These are phyloP conservation scores for Ophion costatus DNA, from an alignment of 2,888 invertebrate species.

Conservation along the genomic window DNA sequence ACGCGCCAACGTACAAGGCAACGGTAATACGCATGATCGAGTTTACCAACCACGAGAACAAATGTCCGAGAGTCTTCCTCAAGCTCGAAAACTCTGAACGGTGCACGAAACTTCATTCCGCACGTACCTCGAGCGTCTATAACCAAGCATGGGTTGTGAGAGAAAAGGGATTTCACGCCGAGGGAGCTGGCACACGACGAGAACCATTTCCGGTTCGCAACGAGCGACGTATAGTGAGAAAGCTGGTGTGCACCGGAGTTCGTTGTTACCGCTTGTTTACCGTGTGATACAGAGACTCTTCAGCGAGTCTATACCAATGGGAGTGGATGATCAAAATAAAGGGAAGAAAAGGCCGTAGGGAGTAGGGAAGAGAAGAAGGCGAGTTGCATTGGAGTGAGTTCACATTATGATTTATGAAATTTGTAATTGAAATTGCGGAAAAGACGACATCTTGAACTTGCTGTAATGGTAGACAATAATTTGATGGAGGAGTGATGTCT, in stretches of 20 bases:
- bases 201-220: constrained; percentile 41
- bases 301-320: constrained; percentile 39
- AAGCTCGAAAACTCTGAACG: constrained; percentile 30
- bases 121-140: constrained; percentile 36
- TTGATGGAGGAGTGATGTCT: constrained; percentile 29
- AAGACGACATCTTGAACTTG: constrained; percentile 50
- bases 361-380: constrained; percentile 52
- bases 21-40: constrained; percentile 23
- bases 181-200: constrained; percentile 41
- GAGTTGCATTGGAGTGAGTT: constrained; percentile 53
- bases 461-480: constrained; percentile 6
- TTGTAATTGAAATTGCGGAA: constrained; percentile 69
- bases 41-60: constrained; percentile 42
- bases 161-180: constrained; percentile 31
- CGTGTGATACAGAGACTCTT: constrained; percentile 73
- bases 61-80: constrained; percentile 39
- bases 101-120: constrained; percentile 33
- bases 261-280: constrained; percentile 78
- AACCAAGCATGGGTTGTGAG: constrained; percentile 53
- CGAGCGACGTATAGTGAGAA: constrained; percentile 51
- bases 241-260: constrained; percentile 55
- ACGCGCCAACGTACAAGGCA: background rate
- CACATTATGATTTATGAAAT: constrained; percentile 72
- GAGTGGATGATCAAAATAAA: constrained; percentile 44
- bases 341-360: constrained; percentile 42